These are phyloP conservation scores for Adrianichthys oophorus DNA, from an alignment of 2,797 vertebrate genomes.

Conservation along the genomic window DNA sequence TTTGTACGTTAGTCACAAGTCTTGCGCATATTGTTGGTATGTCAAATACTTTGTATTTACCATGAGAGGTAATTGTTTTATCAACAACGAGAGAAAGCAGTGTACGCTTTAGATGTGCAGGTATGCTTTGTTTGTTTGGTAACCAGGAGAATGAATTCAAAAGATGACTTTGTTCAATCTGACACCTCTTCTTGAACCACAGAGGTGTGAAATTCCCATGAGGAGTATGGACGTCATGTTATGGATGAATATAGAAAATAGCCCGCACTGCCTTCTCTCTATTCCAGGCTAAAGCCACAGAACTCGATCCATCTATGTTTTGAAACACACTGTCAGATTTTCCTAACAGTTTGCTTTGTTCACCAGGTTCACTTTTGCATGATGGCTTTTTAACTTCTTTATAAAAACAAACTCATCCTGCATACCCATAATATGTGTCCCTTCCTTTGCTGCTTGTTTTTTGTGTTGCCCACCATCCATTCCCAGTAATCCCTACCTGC, in stretches of 20 bases:
- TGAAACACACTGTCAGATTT: conserved; percentile 45
- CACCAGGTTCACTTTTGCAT: conserved; percentile 77
- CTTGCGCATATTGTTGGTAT: conserved; percentile 38
- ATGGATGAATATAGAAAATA: conserved; percentile 5
- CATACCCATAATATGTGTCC: conserved; percentile 43
- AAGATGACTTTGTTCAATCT: not conserved
- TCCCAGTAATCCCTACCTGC: conserved; percentile 63
- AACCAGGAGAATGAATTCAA: conserved; percentile 6
- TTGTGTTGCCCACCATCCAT: conserved; percentile 29
- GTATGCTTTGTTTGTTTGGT: not conserved
- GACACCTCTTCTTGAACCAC: not conserved
- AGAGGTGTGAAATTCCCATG: not conserved
- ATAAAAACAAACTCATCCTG: conserved; percentile 44
- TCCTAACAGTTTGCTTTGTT: conserved; percentile 76
- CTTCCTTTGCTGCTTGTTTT: conserved; percentile 37
- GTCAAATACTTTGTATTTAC: conserved; percentile 31
- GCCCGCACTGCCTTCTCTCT: conserved; percentile 51
- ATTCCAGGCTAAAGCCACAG: conserved; percentile 40
- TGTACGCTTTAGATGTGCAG: conserved; percentile 5
- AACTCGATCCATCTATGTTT: conserved; percentile 40
- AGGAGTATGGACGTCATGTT: conserved; percentile 1
- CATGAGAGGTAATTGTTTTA: conserved; percentile 31
- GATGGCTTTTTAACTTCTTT: conserved; percentile 61
- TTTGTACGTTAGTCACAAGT: conserved; percentile 38
- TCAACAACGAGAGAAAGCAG: conserved; percentile 56